phyloP scores from a whole-genome alignment of 2,888 invertebrate species.

The Andrena dorsata region DNA sequence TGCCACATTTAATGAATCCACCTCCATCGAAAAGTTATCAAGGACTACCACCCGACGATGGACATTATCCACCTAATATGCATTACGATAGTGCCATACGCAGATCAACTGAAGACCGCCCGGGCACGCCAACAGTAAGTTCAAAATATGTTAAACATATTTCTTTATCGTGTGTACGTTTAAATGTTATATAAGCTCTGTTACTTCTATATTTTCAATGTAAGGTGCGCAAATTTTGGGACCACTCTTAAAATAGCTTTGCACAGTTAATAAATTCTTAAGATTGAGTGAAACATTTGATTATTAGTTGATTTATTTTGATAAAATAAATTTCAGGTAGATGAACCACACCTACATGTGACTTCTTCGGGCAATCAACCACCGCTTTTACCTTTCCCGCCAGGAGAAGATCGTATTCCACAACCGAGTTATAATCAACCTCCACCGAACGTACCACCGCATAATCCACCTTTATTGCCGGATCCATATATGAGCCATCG shows the following conservation, averaged over 20 bases:
- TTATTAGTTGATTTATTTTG: not conserved
- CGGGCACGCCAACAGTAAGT: slow-evolving; percentile 90
- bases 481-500: slow-evolving; percentile 83
- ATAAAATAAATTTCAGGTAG: slow-evolving; percentile 73
- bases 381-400: slow-evolving; percentile 81
- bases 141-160: not conserved
- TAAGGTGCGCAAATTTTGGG: too few relatives aligned
- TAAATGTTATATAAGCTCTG: not conserved
- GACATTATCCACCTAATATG: slow-evolving; percentile 80
- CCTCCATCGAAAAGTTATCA: slow-evolving; percentile 80
- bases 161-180: not conserved
- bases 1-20: slow-evolving; percentile 78
- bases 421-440: slow-evolving; percentile 79
- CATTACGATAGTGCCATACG: slow-evolving; percentile 82
- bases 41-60: slow-evolving; percentile 80
- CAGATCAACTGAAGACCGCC: slow-evolving; percentile 87
- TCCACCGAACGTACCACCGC: slow-evolving; percentile 78
- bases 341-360: slow-evolving; percentile 83
- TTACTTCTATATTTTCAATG: too few relatives aligned
- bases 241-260: not conserved
- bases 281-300: not conserved
- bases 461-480: slow-evolving; percentile 80
- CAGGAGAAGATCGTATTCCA: slow-evolving; percentile 82
- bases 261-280: not conserved
- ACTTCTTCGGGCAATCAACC: slow-evolving; percentile 77